Base-by-base conservation (phyloP, 35 echinoderm and acorn worm genomes). In the Ophiothrix spiculata region DNA sequence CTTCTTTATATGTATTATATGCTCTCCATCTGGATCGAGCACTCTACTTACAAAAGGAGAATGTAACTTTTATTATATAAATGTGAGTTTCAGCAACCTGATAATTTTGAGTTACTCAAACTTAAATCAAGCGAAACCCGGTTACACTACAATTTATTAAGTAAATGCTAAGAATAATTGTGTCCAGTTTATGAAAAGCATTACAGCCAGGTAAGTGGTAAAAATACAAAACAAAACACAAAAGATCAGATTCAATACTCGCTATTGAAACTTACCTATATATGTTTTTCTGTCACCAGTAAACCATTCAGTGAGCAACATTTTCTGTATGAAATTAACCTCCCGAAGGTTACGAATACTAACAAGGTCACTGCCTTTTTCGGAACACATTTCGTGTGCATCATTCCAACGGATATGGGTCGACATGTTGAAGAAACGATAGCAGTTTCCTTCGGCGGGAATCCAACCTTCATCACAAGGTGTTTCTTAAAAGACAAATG, bases 311-410 rank as follows among this genome's bases (percentile, higher is more conserved):
- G 86, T 90, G 3, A 87, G 87, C 37, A 97, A 54, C 91, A 90
- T 97, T 40, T 78, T 89, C 4, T 97, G 94, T 37, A 97, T 84
- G n/a, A 87, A 97, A 0, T 60, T 75, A 79, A 90, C 90, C 35
- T 97, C 94, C 0, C 37, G 21, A 14, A 36, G 16, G 42, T 77
- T 87, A 6, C 36, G 74, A 15, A 97, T 97, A 73, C 87, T 93
- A 10, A 97, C 90, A 0, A 97, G 83, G 31, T 89, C 36, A 0
- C 83, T 33, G 4, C 56, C 84, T 32, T 15, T 38, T n/a, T 84
- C 29, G 8, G 64, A 25, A 40, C 94, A 97, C 35, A 15, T 36
- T 4, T 38, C 45, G 33, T 89, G 76, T 13, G 94, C 94, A 10
- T 90, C 91, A 23, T 80, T 87, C 94, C 94, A 97, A 25, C 76